These are phyloP conservation scores for Ophthalmolycus amberensis DNA, from an alignment of 2,113 vertebrate species.

Conservation along the genomic window DNA sequence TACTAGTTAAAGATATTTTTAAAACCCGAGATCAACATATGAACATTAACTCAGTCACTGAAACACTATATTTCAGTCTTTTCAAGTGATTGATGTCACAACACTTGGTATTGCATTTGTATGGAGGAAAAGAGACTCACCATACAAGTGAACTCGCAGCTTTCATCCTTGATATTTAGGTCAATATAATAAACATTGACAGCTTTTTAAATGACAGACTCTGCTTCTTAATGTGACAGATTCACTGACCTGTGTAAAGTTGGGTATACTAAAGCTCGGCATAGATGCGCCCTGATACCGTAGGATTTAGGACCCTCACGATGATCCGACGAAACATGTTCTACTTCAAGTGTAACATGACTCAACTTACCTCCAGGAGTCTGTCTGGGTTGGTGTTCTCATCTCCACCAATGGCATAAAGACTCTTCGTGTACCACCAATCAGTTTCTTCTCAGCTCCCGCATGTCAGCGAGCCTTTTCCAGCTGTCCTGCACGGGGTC, in stretches of 20 bases:
- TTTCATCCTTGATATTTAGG: neutral
- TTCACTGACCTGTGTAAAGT: too few relatives aligned
- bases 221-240: too few relatives aligned
- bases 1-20: too few relatives aligned
- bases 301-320: too few relatives aligned
- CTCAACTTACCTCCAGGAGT: conserved; percentile 81
- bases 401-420: conserved; percentile 84
- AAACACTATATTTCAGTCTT: too few relatives aligned
- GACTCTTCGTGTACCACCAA: conserved; percentile 57
- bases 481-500: conserved; percentile 73
- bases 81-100: too few relatives aligned
- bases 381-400: conserved; percentile 79
- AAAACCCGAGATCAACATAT: too few relatives aligned
- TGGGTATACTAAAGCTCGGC: too few relatives aligned
- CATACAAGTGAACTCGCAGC: neutral
- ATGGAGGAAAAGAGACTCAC: neutral
- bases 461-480: conserved; percentile 81
- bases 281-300: too few relatives aligned
- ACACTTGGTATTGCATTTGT: neutral
- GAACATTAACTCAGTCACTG: too few relatives aligned
- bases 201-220: too few relatives aligned
- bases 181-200: neutral
- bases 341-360: neutral
- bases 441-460: conserved; percentile 80
- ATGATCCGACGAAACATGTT: neutral